Conservation (phyloP, 2,113 vertebrate genomes). For the Calyptomena viridis region DNA sequence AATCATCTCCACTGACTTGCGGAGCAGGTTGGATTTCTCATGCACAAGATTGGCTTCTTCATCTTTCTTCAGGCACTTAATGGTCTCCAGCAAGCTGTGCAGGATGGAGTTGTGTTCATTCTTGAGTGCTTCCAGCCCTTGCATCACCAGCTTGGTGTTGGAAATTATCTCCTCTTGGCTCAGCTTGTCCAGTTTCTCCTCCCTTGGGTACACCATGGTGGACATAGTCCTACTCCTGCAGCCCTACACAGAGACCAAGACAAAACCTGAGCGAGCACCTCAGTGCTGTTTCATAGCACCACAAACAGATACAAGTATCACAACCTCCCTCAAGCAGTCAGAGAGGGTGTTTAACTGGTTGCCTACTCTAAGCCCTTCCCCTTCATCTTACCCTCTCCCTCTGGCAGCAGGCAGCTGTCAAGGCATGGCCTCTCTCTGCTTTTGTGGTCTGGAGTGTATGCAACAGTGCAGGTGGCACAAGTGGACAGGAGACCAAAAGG, state of each 20-base stretch:
- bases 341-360: background rate
- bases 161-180: constrained; percentile 98
- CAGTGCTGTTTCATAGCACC: background rate
- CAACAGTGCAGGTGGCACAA: background rate
- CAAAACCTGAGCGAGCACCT: background rate
- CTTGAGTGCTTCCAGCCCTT: constrained; percentile 95
- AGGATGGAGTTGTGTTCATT: constrained; percentile 98
- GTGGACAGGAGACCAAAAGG: background rate
- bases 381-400: background rate
- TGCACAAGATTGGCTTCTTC: constrained; percentile 97
- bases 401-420: background rate
- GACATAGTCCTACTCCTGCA: constrained; percentile 79
- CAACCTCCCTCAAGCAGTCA: background rate
- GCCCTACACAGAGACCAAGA: background rate
- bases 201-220: constrained; percentile 89
- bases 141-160: constrained; percentile 95
- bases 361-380: background rate
- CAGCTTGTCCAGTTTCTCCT: constrained; percentile 92
- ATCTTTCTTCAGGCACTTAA: constrained; percentile 97
- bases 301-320: background rate
- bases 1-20: constrained; percentile 97
- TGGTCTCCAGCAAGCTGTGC: constrained; percentile 94
- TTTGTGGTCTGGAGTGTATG: background rate
- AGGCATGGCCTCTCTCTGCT: background rate
- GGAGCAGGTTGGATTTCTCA: constrained; percentile 94